A percentile compares a stretch with the other conserved stretches of the same genome.
These are phyloP conservation scores for Tadarida brasiliensis DNA, from an alignment of 2,797 vertebrate species.

Conservation along the genomic window DNA sequence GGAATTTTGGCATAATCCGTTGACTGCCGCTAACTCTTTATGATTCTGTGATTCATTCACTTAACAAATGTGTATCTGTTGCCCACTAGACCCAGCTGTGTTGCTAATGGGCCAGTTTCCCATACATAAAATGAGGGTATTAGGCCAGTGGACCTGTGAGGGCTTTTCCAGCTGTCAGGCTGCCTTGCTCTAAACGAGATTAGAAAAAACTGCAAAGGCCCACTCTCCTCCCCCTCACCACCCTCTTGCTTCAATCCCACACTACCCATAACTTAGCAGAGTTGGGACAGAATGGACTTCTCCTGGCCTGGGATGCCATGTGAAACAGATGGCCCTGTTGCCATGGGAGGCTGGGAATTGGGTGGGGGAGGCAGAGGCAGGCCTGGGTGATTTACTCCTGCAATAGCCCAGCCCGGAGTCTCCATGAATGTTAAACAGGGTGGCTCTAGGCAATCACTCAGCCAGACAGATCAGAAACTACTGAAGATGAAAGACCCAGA, in stretches of 20 bases:
- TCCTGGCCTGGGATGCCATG: constrained; percentile 64
- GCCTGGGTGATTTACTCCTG: constrained; percentile 71
- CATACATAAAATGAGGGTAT: not conserved
- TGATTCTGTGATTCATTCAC: constrained; percentile 57
- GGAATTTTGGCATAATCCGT: constrained; percentile 24
- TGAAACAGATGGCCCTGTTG: constrained; percentile 75
- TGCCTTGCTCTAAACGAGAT: not conserved
- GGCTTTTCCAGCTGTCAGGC: not conserved
- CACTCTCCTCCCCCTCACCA: not conserved
- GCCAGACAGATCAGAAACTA: constrained; percentile 36
- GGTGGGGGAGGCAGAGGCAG: not conserved
- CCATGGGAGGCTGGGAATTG: constrained; percentile 56
- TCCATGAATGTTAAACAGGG: constrained; percentile 49
- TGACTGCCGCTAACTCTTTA: constrained; percentile 57
- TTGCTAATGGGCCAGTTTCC: not conserved
- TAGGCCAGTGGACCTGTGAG: not conserved
- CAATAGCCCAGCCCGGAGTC: constrained; percentile 63
- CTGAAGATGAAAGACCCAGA: constrained; percentile 48
- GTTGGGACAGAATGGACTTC: constrained; percentile 67
- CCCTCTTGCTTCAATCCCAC: not conserved
- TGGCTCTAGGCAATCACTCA: constrained; percentile 56
- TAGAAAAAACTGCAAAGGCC: not conserved
- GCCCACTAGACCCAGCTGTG: constrained; percentile 39
- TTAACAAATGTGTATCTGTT: constrained; percentile 52
- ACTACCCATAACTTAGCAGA: constrained; percentile 45